Base-by-base conservation (phyloP, 2,797 vertebrate species). In the Hozukius guyotensis region DNA sequence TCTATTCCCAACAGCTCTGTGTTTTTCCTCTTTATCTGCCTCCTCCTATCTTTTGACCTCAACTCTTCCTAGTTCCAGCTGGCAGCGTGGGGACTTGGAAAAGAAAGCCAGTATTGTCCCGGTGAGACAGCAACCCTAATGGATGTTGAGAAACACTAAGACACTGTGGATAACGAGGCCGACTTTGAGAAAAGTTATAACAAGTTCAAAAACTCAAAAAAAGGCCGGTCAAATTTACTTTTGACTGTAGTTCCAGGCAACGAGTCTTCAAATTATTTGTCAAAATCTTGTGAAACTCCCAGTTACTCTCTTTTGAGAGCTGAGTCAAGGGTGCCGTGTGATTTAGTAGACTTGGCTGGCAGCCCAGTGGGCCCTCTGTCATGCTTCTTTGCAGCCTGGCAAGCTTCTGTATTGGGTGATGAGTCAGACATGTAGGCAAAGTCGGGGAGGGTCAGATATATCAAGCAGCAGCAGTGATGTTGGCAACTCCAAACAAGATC, bases 351-450 rank as follows among this genome's bases (percentile, higher is more conserved):
- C 46, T 76, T 89, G 80, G 78, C 81, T 8, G 8, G 34, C 14
- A 42, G 86, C 84, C 86, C 53, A 73, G 75, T 75, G 59, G 76
- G 78, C 75, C 69, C 64, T 74, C 82, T 34, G 77, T 82, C 77
- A 85, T 78, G 78, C 71, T 62, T 80, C 84, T 82, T 57, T 64
- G 62, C 68, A 76, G 75, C 49, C 42, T 75, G 84, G 84, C 78
- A 81, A 81, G 72, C 25, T 67, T 75, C 82, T 73, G 38, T 25
- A 61, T 36, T 49, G 68, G 80, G 67, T 80, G 83, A 89, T 91
- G 86, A 89, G 80, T 89, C 80, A 83, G 78, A 82, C 55, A 75
- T 85, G 78, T 78, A 65, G 76, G 83, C 61, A 80, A 60, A 81
- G 70, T 77, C 72, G 74, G 72, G 62, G 73, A 38, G 76, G 70